Evolutionary conservation across 2,797 vertebrate species (phyloP).

Genomic region (Aselliscus stoliczkanus): DNA sequence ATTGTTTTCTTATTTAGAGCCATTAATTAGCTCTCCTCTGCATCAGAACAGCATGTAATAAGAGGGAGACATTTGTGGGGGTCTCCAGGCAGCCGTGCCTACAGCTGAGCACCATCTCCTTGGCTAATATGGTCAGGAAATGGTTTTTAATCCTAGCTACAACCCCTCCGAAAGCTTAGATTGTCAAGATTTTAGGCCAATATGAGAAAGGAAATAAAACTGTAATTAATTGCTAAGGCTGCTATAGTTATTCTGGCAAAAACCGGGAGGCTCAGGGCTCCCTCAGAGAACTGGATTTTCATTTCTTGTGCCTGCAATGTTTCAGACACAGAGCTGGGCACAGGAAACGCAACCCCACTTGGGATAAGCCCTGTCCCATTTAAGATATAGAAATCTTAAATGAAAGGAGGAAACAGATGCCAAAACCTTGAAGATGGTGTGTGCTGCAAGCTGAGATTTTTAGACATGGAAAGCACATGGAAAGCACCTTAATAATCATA

Average conservation of each 20-base stretch:
- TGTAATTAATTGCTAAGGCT: constrained; percentile 29
- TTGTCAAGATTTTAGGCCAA: constrained; percentile 33
- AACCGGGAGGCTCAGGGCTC: neutral
- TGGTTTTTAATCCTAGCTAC: constrained; percentile 28
- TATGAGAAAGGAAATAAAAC: constrained; percentile 43
- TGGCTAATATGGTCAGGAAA: constrained; percentile 53
- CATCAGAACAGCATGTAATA: constrained; percentile 69
- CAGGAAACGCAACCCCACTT: neutral
- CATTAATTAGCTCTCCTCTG: constrained; percentile 67
- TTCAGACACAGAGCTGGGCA: neutral
- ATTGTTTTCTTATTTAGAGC: constrained; percentile 74
- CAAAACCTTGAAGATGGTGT: neutral
- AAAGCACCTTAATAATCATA: constrained; percentile 33
- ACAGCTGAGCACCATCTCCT: constrained; percentile 25
- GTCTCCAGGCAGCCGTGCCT: constrained; percentile 49
- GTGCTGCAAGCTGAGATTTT: neutral
- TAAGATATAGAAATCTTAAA: constrained; percentile 11
- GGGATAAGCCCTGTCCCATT: neutral
- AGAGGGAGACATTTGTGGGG: constrained; percentile 54
- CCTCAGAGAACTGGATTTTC: constrained; percentile 27
- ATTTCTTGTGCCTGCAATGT: neutral
- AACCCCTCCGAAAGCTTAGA: constrained; percentile 32
- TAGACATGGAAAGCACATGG: constrained; percentile 23
- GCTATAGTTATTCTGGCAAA: constrained; percentile 40
- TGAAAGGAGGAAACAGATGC: neutral